Evolutionary conservation across 2,113 vertebrate genomes (phyloP).

Genomic region (Morphnarchus princeps): DNA sequence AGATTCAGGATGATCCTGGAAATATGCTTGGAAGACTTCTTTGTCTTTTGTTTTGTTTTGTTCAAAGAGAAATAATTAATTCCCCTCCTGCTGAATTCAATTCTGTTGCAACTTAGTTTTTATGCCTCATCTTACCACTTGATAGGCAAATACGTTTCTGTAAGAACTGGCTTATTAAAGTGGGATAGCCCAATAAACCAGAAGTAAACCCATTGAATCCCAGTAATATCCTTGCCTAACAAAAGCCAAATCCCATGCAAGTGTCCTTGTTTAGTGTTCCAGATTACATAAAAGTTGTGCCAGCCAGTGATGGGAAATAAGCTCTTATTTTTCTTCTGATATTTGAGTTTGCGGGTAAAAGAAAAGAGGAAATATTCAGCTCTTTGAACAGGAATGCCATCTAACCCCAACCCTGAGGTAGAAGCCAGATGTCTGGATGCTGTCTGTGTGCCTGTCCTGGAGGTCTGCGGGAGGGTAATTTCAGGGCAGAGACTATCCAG

Average conservation of each 20-base stretch:
- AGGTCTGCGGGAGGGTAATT: background rate
- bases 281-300: conserved; percentile 31
- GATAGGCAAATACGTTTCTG: conserved; percentile 43
- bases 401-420: background rate
- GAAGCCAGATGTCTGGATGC: background rate
- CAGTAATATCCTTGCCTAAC: conserved; percentile 40
- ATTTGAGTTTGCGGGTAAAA: background rate
- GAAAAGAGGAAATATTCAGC: background rate
- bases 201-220: conserved; percentile 36
- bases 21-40: background rate
- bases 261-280: conserved; percentile 45
- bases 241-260: conserved; percentile 48
- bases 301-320: conserved; percentile 46
- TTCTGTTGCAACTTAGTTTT: conserved; percentile 44
- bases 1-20: conserved; percentile 4
- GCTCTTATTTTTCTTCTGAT: conserved; percentile 20
- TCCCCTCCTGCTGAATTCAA: background rate
- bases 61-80: conserved; percentile 42
- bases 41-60: background rate
- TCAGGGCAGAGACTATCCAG: background rate
- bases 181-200: conserved; percentile 37
- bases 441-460: background rate
- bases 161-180: conserved; percentile 50
- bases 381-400: background rate
- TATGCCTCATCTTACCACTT: conserved; percentile 38